Percentiles rank a stretch among this genome's conserved stretches.
Conservation (phyloP, 2,888 invertebrate species). For the Corbicula japonica region DNA sequence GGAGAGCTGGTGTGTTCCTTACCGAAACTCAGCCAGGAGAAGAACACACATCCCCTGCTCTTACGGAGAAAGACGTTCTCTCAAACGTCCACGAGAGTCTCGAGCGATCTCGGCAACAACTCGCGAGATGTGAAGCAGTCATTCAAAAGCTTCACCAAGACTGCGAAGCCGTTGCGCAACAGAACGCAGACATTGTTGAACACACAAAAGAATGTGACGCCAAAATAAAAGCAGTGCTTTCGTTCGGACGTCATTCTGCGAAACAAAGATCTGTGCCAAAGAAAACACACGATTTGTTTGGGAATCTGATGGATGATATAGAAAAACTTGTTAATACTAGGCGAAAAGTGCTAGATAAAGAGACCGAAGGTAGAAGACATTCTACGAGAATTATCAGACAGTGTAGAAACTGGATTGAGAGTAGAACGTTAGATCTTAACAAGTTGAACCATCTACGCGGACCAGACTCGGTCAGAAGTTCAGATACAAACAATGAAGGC, state of each 20-base stretch:
- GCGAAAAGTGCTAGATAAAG: slow-evolving; percentile 62
- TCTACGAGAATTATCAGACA: slow-evolving; percentile 70
- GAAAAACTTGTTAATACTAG: slow-evolving; percentile 65
- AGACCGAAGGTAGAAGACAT: slow-evolving; percentile 68
- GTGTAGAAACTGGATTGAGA: slow-evolving; percentile 70
- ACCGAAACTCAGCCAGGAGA: slow-evolving; percentile 56
- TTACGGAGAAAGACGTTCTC: slow-evolving; percentile 63
- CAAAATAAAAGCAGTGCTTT: slow-evolving; percentile 62
- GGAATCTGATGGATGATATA: slow-evolving; percentile 73
- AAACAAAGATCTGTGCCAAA: slow-evolving; percentile 58
- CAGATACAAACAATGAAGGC: no score
- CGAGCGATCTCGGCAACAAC: slow-evolving; percentile 57
- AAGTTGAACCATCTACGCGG: slow-evolving; percentile 44
- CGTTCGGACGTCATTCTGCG: slow-evolving; percentile 58
- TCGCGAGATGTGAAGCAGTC: slow-evolving; percentile 67
- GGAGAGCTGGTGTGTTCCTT: slow-evolving; percentile 62
- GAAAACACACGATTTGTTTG: slow-evolving; percentile 71
- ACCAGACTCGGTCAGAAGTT: slow-evolving; percentile 11
- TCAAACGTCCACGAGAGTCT: slow-evolving; percentile 60
- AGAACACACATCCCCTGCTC: slow-evolving; percentile 38
- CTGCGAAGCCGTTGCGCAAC: slow-evolving; percentile 68
- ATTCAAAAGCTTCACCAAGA: slow-evolving; percentile 73
- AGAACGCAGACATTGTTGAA: slow-evolving; percentile 69
- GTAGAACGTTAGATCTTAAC: slow-evolving; percentile 52
- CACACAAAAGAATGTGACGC: slow-evolving; percentile 70